A percentile compares a stretch with the other conserved stretches of the same genome.
Evolutionary conservation across 2,113 vertebrate genomes (phyloP).

Genomic region (Triplophysa siluroides): DNA sequence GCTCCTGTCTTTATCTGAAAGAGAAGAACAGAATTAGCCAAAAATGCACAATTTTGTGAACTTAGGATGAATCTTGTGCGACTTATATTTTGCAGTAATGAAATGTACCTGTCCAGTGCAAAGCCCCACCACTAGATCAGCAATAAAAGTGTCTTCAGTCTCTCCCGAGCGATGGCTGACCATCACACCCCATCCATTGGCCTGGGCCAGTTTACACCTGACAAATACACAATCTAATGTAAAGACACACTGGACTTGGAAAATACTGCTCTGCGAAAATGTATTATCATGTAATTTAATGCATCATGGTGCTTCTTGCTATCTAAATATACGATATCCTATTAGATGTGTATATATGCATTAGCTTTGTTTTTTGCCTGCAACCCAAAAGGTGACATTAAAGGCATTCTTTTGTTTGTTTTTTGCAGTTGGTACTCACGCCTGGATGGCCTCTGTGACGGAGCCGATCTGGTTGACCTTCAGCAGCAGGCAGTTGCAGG

Average conservation of each 20-base stretch:
- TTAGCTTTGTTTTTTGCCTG: no score
- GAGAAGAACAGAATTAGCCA: neutral
- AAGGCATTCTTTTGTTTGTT: neutral
- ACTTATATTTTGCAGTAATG: neutral
- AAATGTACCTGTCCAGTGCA: conserved; percentile 76
- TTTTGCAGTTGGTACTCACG: conserved; percentile 71
- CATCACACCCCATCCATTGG: conserved; percentile 79
- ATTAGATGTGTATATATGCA: no score
- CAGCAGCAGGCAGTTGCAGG: conserved; percentile 93
- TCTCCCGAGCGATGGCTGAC: conserved; percentile 79
- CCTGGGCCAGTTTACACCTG: conserved; percentile 78
- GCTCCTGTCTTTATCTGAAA: conserved; percentile 86
- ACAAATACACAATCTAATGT: neutral
- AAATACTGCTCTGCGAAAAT: neutral
- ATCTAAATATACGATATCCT: no score
- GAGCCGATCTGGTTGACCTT: conserved; percentile 97
- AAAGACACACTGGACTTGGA: neutral
- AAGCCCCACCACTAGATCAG: conserved; percentile 79
- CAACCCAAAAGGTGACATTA: neutral
- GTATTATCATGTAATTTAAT: no score
- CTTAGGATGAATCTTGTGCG: neutral
- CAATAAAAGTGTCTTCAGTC: conserved; percentile 79
- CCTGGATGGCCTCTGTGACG: conserved; percentile 92
- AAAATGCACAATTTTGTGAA: neutral
- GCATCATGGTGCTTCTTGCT: no score